Conservation (phyloP, 1,140 invertebrate genomes). For the Bombus soroeensis region DNA sequence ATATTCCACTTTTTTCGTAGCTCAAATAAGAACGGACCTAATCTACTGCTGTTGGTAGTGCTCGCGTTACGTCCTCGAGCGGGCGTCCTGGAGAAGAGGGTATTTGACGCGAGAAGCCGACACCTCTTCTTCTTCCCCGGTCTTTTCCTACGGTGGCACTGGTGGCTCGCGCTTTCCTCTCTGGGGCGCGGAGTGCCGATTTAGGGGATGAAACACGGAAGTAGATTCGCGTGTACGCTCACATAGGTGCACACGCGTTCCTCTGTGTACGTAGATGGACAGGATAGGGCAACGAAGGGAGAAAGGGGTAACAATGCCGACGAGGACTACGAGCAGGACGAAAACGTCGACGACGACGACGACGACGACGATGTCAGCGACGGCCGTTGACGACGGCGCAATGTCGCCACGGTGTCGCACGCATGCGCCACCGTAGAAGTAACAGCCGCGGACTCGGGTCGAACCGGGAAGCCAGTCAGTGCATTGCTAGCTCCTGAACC, state of each 20-base stretch:
- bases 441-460: conserved; percentile 78
- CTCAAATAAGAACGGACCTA: background rate
- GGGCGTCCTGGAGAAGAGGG: background rate
- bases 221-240: conserved; percentile 51
- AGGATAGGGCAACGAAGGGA: conserved; percentile 1
- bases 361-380: conserved; percentile 54
- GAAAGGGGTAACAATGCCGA: conserved; percentile 40
- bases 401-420: conserved; percentile 68
- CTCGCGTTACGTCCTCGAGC: conserved; percentile 22
- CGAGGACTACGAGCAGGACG: conserved; percentile 33
- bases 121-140: conserved; percentile 25
- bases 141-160: background rate
- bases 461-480: conserved; percentile 79
- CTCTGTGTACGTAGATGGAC: background rate
- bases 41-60: conserved; percentile 1
- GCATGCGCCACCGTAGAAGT: conserved; percentile 77
- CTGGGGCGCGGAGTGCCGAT: conserved; percentile 71
- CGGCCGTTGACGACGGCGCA: conserved; percentile 76
- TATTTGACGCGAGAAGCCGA: conserved; percentile 34
- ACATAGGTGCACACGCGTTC: conserved; percentile 13
- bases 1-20: no score
- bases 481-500: conserved; percentile 78
- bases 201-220: conserved; percentile 79
- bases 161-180: conserved; percentile 1
- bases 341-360: conserved; percentile 30